A percentile compares a stretch with the other conserved stretches of the same genome.
These are phyloP conservation scores for Gasterosteus aculeatus DNA, from an alignment of 2,113 vertebrate species.

Conservation along the genomic window DNA sequence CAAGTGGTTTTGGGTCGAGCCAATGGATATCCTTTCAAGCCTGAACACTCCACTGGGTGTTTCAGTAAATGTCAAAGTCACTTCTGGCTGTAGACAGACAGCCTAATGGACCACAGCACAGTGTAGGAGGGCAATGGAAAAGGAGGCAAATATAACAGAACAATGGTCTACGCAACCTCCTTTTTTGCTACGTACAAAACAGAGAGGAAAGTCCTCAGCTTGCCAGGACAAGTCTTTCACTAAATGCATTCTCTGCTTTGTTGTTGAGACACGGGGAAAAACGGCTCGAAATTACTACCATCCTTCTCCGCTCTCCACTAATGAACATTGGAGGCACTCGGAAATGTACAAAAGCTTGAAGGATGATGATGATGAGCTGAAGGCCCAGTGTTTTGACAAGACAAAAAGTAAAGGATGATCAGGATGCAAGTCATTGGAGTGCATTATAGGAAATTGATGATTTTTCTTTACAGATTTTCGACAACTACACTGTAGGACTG, in stretches of 20 bases:
- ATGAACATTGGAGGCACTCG: conserved; percentile 56
- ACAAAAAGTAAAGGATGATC: conserved; percentile 63
- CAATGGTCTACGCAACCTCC: conserved; percentile 28
- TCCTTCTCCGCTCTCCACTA: conserved; percentile 52
- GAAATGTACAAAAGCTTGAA: conserved; percentile 68
- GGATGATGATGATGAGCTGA: conserved; percentile 64
- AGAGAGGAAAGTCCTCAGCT: conserved; percentile 52
- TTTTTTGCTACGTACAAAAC: conserved; percentile 17
- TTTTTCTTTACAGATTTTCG: conserved; percentile 29
- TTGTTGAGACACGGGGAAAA: conserved; percentile 59
- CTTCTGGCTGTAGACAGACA: conserved; percentile 72
- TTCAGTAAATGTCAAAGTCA: conserved; percentile 78
- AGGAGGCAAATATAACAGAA: conserved; percentile 45
- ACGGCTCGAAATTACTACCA: conserved; percentile 57
- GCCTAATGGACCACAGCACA: conserved; percentile 74
- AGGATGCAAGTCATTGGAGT: conserved; percentile 39
- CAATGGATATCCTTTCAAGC: conserved; percentile 75
- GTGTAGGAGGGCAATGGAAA: conserved; percentile 46
- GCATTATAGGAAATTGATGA: conserved; percentile 44
- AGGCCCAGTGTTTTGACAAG: conserved; percentile 59
- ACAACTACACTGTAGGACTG: conserved; percentile 15
- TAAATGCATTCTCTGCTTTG: conserved; percentile 54
- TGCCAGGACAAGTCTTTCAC: conserved; percentile 59
- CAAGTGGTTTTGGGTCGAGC: conserved; percentile 75
- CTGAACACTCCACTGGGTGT: conserved; percentile 73